A percentile compares a stretch with the other conserved stretches of the same genome.
Evolutionary conservation across 1,140 invertebrate genomes (phyloP).

Genomic region (Halesus radiatus): DNA sequence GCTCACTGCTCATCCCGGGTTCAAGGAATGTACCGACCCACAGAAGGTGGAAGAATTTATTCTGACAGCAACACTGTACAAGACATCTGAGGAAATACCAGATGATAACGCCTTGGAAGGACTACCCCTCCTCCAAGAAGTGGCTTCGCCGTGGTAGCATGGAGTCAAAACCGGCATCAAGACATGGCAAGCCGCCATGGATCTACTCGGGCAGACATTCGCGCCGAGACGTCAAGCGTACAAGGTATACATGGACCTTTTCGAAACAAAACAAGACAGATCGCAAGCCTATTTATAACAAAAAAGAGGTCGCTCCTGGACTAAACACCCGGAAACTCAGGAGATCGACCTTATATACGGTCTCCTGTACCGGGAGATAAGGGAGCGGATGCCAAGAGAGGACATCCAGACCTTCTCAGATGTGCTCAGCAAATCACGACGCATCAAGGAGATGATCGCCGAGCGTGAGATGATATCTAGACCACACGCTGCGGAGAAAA

Average conservation of each 20-base stretch:
- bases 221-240: not conserved
- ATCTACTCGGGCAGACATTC: not conserved
- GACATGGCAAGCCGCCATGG: not conserved
- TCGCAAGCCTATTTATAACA: not conserved
- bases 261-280: not conserved
- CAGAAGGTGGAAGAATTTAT: not conserved
- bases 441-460: not conserved
- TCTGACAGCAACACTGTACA: not conserved
- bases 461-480: not conserved
- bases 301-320: not conserved
- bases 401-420: not conserved
- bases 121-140: not conserved
- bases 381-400: not conserved
- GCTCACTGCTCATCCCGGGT: too few relatives aligned
- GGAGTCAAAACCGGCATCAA: slow-evolving; percentile 1
- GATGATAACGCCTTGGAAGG: not conserved
- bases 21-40: too few relatives aligned
- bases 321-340: not conserved
- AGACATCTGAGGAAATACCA: not conserved
- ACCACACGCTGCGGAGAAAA: not conserved
- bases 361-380: too few relatives aligned
- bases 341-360: not conserved
- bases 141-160: not conserved
- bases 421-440: not conserved
- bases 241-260: not conserved